Conservation (phyloP, 2,888 invertebrate species). For the Stomorhina lunata region DNA sequence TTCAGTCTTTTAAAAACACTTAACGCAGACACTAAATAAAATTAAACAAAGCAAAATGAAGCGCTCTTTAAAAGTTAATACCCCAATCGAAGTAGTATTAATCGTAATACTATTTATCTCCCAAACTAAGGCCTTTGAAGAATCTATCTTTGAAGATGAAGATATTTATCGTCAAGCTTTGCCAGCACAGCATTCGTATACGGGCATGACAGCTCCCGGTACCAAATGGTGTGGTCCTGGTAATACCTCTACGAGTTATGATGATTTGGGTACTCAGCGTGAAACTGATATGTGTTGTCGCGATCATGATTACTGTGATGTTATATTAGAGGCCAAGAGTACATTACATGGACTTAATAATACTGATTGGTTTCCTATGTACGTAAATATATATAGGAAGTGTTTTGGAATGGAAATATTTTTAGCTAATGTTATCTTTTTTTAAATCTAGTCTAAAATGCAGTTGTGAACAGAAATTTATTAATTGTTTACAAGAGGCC, state of each 20-base stretch:
- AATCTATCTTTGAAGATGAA: constrained; percentile 78
- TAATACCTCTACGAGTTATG: constrained; percentile 87
- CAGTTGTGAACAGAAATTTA: constrained; percentile 77
- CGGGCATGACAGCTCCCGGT: constrained; percentile 82
- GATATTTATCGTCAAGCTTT: constrained; percentile 77
- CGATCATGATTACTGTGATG: constrained; percentile 85
- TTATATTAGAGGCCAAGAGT: constrained; percentile 74
- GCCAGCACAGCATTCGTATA: constrained; percentile 70
- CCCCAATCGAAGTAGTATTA: not conserved
- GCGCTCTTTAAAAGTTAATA: not conserved
- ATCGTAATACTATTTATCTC: not conserved
- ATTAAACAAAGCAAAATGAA: too few relatives aligned
- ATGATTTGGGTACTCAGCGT: constrained; percentile 90
- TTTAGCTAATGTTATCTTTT: not conserved
- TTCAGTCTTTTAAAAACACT: constrained; percentile 10
- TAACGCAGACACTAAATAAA: not conserved
- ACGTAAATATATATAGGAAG: constrained; percentile 48
- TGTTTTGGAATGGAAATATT: not conserved
- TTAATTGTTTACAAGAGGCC: constrained; percentile 76
- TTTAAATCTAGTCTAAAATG: constrained; percentile 74
- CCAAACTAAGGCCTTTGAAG: constrained; percentile 67
- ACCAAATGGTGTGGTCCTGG: constrained; percentile 97
- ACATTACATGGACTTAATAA: constrained; percentile 74
- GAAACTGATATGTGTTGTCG: constrained; percentile 93
- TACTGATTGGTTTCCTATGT: constrained; percentile 78